Conservation (phyloP, 2,797 vertebrate species). For the Orientallactaga sibirica region DNA sequence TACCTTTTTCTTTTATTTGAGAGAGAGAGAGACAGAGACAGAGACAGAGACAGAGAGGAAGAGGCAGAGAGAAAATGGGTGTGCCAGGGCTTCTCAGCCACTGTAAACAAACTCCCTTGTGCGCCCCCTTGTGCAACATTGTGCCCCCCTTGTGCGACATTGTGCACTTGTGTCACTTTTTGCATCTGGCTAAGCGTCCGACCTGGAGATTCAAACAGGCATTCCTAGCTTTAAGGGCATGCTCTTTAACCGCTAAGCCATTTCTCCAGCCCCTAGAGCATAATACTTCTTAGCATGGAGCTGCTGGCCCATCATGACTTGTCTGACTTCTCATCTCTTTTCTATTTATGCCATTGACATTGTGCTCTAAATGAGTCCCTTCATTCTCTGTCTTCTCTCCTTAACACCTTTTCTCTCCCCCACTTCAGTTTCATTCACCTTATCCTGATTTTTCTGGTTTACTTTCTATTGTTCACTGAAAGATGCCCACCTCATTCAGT, state of each 20-base stretch:
- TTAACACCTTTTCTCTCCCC: background rate
- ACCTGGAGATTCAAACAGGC: too few relatives aligned
- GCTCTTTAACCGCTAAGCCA: too few relatives aligned
- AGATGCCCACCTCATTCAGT: constrained; percentile 7
- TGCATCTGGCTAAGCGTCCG: too few relatives aligned
- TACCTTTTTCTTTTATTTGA: background rate
- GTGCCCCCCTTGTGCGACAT: too few relatives aligned
- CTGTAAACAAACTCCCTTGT: too few relatives aligned
- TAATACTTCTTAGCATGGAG: background rate
- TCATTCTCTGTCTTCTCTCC: background rate
- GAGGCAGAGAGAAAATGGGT: too few relatives aligned
- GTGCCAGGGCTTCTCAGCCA: too few relatives aligned
- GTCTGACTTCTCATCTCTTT: background rate
- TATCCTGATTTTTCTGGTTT: background rate
- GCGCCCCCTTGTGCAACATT: too few relatives aligned
- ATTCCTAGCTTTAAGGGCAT: too few relatives aligned
- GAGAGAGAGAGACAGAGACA: too few relatives aligned
- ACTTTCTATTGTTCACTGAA: constrained; percentile 22
- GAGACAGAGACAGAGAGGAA: too few relatives aligned
- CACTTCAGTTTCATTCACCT: background rate
- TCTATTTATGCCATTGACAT: background rate
- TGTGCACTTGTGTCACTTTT: too few relatives aligned
- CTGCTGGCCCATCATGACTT: constrained; percentile 9
- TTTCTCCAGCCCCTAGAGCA: background rate
- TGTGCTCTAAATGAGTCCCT: background rate